Conservation (phyloP, 1,140 invertebrate species). For the Lucilia sericata region DNA sequence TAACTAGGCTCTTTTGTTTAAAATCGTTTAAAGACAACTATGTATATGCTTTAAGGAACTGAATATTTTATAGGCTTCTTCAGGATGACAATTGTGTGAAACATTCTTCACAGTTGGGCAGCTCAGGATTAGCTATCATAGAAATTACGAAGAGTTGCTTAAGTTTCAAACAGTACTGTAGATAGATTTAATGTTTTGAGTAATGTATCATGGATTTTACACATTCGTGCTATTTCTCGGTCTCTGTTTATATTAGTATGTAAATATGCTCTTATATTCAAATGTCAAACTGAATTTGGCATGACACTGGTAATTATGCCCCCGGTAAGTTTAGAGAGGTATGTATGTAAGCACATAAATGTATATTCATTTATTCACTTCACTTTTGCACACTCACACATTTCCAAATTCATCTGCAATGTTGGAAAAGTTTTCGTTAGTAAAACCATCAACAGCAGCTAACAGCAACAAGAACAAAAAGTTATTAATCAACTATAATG, state of each 20-base stretch:
- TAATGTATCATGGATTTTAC: constrained; percentile 11
- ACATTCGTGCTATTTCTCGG: neutral
- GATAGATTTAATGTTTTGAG: neutral
- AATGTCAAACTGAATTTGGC: constrained; percentile 23
- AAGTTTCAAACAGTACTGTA: neutral
- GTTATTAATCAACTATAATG: constrained; percentile 29
- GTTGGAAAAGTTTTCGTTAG: neutral
- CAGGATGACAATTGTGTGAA: too few species aligned
- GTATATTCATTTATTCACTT: neutral
- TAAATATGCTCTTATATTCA: constrained; percentile 19
- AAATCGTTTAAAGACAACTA: too few species aligned
- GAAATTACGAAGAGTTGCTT: too few species aligned
- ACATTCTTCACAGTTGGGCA: too few species aligned
- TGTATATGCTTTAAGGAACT: too few species aligned
- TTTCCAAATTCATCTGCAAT: neutral
- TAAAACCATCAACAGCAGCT: neutral
- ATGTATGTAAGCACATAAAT: neutral
- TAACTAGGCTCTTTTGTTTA: too few species aligned
- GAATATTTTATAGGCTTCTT: too few species aligned
- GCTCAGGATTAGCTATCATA: too few species aligned
- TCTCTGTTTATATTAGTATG: neutral
- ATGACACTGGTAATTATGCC: constrained; percentile 5
- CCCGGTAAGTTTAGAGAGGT: neutral
- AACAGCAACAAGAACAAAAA: constrained; percentile 8
- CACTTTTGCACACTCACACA: neutral